These are phyloP conservation scores for Xenopus petersii DNA, from an alignment of 2,797 vertebrate species.

Conservation along the genomic window DNA sequence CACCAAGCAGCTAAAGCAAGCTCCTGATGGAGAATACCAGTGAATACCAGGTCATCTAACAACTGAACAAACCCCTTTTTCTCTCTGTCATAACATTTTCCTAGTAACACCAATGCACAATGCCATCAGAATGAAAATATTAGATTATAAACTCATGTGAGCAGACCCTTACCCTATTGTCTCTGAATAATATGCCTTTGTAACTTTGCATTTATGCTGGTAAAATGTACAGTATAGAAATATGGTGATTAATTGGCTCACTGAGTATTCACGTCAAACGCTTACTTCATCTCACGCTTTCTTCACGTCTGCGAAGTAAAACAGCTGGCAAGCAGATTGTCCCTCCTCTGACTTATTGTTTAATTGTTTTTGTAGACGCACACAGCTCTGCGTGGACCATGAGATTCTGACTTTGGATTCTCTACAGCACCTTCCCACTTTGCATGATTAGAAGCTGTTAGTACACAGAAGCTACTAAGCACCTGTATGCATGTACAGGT, in stretches of 20 bases:
- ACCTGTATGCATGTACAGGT: too few species aligned
- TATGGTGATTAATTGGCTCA: conserved; percentile 82
- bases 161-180: too few species aligned
- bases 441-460: conserved; percentile 9
- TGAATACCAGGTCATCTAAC: too few species aligned
- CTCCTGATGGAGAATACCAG: too few species aligned
- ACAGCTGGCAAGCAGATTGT: conserved; percentile 82
- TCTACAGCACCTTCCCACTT: background rate
- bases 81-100: too few species aligned
- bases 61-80: too few species aligned
- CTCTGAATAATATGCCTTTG: too few species aligned
- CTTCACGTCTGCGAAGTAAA: conserved; percentile 77
- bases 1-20: too few species aligned
- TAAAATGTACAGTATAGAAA: conserved; percentile 59
- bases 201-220: too few species aligned
- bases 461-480: background rate
- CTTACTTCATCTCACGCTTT: conserved; percentile 86
- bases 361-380: conserved; percentile 72
- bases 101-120: too few species aligned
- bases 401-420: conserved; percentile 9
- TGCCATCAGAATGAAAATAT: too few species aligned
- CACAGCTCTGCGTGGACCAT: conserved; percentile 55
- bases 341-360: conserved; percentile 63
- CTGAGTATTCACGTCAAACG: conserved; percentile 77
- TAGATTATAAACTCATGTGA: too few species aligned